These are phyloP conservation scores for Callocephalon fimbriatum DNA, from an alignment of 2,113 vertebrate genomes.

Conservation along the genomic window DNA sequence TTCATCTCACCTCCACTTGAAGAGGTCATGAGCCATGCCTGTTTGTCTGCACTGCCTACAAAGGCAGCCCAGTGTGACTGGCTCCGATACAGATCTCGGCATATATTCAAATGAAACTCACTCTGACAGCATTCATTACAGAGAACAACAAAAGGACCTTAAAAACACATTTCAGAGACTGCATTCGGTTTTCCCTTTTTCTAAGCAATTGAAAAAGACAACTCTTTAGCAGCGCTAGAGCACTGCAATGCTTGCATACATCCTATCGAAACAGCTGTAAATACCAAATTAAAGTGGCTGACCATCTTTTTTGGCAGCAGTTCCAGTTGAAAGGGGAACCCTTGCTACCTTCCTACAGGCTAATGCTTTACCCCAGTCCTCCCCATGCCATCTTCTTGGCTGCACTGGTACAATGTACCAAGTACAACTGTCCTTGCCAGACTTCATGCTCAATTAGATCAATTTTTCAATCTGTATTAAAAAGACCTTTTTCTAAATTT, in stretches of 20 bases:
- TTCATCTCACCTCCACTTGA: background rate
- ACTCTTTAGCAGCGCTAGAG: accelerated
- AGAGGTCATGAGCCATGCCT: background rate
- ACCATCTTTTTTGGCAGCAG: background rate
- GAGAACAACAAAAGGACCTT: conserved; percentile 9
- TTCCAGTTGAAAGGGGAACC: background rate
- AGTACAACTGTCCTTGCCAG: background rate
- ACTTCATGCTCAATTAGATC: background rate
- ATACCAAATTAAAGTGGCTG: background rate
- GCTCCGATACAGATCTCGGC: background rate
- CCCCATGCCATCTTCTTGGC: background rate
- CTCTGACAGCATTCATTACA: background rate
- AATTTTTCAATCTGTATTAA: background rate
- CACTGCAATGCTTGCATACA: background rate
- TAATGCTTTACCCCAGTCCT: background rate
- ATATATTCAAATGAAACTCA: background rate
- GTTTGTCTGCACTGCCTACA: background rate
- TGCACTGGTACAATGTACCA: background rate
- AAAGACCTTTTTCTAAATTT: background rate
- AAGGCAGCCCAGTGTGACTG: background rate
- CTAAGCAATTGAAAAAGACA: background rate
- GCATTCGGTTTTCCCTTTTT: background rate
- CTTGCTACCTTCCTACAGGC: background rate
- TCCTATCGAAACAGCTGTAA: background rate
- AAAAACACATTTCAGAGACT: conserved; percentile 13